A percentile compares a stretch with the other conserved stretches of the same genome.
Conservation (phyloP, 2,113 vertebrate species). For the Pollachius pollachius region DNA sequence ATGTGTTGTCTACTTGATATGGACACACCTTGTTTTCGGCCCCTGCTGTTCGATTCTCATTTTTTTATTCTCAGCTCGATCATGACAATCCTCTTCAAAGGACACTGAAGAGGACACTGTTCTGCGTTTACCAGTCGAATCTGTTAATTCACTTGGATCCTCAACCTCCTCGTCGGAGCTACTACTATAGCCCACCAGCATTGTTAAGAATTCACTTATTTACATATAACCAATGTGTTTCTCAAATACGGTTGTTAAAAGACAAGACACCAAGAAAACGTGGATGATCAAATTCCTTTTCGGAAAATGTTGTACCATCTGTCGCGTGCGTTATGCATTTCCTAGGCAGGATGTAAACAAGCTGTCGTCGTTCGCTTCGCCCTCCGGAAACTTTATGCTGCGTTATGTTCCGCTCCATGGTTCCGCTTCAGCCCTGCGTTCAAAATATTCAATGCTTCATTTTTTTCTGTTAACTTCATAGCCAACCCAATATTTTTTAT, state of each 20-base stretch:
- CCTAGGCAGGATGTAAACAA: conserved; percentile 42
- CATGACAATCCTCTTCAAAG: conserved; percentile 10
- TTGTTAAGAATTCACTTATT: conserved; percentile 16
- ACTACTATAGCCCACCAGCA: conserved; percentile 77
- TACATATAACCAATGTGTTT: no score
- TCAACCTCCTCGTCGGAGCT: conserved; percentile 72
- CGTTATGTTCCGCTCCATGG: conserved; percentile 28
- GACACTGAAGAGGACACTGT: neutral
- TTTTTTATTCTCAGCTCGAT: conserved; percentile 45
- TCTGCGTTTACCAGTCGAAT: neutral
- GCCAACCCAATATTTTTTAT: no score
- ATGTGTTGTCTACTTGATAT: neutral
- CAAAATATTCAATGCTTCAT: neutral
- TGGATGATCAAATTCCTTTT: no score
- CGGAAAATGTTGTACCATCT: no score
- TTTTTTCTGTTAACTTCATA: neutral
- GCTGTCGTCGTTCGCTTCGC: conserved; percentile 5
- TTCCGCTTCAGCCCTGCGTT: conserved; percentile 22
- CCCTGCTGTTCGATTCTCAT: conserved; percentile 30
- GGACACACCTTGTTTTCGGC: conserved; percentile 44
- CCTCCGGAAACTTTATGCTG: conserved; percentile 35
- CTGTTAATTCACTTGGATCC: neutral
- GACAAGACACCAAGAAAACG: no score
- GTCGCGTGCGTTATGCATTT: no score
- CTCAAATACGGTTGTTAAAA: no score